A percentile compares a stretch with the other conserved stretches of the same genome.
Conservation (phyloP, 2,797 vertebrate species). For the Hemibagrus guttatus region DNA sequence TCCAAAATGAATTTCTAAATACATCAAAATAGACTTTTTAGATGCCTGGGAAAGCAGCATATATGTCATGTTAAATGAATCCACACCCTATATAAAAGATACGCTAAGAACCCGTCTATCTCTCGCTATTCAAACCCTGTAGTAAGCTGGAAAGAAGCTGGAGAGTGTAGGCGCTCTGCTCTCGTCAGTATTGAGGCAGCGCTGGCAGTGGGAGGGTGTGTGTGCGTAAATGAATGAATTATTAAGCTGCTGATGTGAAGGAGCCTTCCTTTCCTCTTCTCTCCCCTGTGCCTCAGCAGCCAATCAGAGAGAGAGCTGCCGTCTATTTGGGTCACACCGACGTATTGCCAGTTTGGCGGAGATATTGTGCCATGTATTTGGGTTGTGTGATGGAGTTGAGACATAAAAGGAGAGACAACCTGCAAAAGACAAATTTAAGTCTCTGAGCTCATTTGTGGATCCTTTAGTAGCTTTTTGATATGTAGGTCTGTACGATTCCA, state of each 20-base stretch:
- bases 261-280: slow-evolving; percentile 34
- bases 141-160: slow-evolving; percentile 30
- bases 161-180: slow-evolving; percentile 17
- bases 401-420: slow-evolving; percentile 23
- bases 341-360: slow-evolving; percentile 45
- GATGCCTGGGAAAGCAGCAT: not conserved
- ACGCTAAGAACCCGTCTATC: not conserved
- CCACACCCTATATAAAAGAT: slow-evolving; percentile 2
- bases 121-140: slow-evolving; percentile 9
- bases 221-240: slow-evolving; percentile 56
- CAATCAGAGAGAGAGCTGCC: slow-evolving; percentile 60
- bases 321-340: slow-evolving; percentile 57
- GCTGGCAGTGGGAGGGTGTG: slow-evolving; percentile 26
- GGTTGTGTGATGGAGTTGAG: slow-evolving; percentile 24
- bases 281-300: slow-evolving; percentile 56
- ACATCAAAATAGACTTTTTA: not conserved
- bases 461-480: slow-evolving; percentile 1
- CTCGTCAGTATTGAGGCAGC: slow-evolving; percentile 37
- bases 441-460: slow-evolving; percentile 23
- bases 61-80: not conserved
- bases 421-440: slow-evolving; percentile 27
- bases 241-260: slow-evolving; percentile 58
- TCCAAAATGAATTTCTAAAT: not conserved
- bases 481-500: not conserved
- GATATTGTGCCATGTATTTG: slow-evolving; percentile 37